Percentiles rank a stretch among this genome's conserved stretches.
These are phyloP conservation scores for Euglossa dilemma DNA, from an alignment of 1,140 invertebrate genomes.

Conservation along the genomic window DNA sequence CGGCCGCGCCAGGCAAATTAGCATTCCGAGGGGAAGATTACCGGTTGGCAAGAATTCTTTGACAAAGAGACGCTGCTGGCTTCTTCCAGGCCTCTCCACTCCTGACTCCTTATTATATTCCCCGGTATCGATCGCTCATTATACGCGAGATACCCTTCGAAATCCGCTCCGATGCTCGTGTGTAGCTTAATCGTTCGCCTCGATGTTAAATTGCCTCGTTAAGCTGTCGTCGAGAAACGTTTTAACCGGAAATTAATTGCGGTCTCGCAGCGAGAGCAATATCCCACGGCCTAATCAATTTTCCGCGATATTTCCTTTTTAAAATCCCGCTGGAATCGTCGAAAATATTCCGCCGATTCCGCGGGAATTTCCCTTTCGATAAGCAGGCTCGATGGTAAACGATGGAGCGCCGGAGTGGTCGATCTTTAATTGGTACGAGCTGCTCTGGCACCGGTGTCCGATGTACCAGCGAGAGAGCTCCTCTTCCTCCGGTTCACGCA, in stretches of 20 bases:
- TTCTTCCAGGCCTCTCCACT: conserved; percentile 39
- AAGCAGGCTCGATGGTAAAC: not conserved
- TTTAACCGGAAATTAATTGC: conserved; percentile 27
- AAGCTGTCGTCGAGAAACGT: conserved; percentile 20
- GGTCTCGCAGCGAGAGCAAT: not conserved
- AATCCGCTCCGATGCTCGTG: conserved; percentile 4
- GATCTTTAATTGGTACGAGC: not conserved
- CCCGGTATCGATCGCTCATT: conserved; percentile 38
- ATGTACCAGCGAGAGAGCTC: not conserved
- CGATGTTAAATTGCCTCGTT: conserved; percentile 31
- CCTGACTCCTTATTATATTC: conserved; percentile 35
- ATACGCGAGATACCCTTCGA: conserved; percentile 16
- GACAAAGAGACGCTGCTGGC: conserved; percentile 18
- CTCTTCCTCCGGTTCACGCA: conserved; percentile 27
- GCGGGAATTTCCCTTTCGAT: not conserved
- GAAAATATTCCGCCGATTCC: too few relatives aligned
- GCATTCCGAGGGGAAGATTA: conserved; percentile 43
- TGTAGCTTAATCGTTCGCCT: conserved; percentile 5
- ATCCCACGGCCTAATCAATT: not conserved
- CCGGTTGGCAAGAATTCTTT: conserved; percentile 44
- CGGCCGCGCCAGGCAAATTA: conserved; percentile 26
- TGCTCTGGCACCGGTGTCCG: not conserved
- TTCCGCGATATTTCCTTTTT: not conserved
- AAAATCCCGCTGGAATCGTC: not conserved
- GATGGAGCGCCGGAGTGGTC: not conserved